Percentiles rank a stretch among this genome's conserved stretches.
Conservation (phyloP, 2,797 vertebrate genomes). For the Carcharodon carcharias region DNA sequence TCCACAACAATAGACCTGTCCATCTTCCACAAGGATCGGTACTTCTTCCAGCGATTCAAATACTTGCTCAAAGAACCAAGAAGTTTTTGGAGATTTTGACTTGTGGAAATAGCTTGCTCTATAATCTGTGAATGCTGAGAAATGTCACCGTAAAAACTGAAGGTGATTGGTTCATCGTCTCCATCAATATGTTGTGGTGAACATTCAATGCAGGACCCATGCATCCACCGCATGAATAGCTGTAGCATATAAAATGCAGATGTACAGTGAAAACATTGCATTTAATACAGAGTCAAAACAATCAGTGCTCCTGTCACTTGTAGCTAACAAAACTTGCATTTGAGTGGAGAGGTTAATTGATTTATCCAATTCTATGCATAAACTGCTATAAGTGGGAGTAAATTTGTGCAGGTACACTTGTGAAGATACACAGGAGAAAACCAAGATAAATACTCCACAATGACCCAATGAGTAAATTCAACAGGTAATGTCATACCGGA, state of each 20-base stretch:
- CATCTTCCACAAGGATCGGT: constrained; percentile 74
- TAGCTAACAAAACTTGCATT: neutral
- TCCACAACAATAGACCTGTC: constrained; percentile 72
- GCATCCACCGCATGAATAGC: constrained; percentile 88
- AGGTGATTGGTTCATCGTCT: constrained; percentile 60
- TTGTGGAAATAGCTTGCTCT: constrained; percentile 63
- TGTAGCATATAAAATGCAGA: constrained; percentile 44
- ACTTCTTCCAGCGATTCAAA: constrained; percentile 74
- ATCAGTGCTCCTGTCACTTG: neutral
- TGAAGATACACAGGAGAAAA: neutral
- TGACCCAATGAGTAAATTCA: neutral
- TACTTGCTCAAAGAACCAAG: constrained; percentile 61
- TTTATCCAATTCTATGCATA: neutral
- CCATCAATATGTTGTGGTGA: constrained; percentile 62
- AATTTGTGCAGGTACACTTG: neutral
- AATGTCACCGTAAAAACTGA: constrained; percentile 76
- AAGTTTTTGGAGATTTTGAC: constrained; percentile 67
- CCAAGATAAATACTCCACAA: neutral
- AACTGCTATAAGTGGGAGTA: neutral
- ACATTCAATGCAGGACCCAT: constrained; percentile 78
- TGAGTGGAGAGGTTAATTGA: neutral
- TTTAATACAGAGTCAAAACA: neutral
- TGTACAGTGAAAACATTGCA: neutral
- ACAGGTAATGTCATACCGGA: neutral
- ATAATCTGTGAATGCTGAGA: constrained; percentile 67